phyloP scores from a whole-genome alignment of 2,113 vertebrate species.

The Tragulus kanchil region DNA sequence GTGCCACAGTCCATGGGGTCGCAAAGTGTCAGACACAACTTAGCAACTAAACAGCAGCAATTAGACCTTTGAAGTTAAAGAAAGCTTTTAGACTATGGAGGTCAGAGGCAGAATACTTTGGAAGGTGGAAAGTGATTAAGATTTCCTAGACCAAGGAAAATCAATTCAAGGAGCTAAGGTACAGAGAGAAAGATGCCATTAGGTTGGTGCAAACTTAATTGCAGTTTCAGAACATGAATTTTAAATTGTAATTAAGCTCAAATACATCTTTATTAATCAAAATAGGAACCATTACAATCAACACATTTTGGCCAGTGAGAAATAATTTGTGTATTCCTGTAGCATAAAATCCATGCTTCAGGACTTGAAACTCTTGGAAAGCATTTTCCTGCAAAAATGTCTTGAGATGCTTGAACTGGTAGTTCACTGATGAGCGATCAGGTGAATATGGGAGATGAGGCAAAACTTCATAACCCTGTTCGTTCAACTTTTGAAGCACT shows the following conservation, averaged over 20 bases:
- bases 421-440: background rate
- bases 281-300: background rate
- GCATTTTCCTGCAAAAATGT: background rate
- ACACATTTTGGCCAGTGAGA: background rate
- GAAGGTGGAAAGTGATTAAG: constrained; percentile 31
- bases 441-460: background rate
- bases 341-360: background rate
- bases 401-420: background rate
- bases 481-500: background rate
- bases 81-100: background rate
- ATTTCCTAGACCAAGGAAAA: constrained; percentile 45
- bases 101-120: background rate
- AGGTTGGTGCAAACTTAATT: background rate
- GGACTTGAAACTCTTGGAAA: background rate
- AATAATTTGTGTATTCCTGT: background rate
- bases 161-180: constrained; percentile 28
- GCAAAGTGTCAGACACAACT: background rate
- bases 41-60: background rate
- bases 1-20: background rate
- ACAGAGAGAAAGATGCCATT: background rate
- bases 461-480: background rate
- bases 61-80: background rate
- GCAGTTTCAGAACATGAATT: background rate
- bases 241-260: background rate
- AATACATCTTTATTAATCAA: background rate